These are phyloP conservation scores for Acronicta alni DNA, from an alignment of 2,888 invertebrate genomes.

Conservation along the genomic window DNA sequence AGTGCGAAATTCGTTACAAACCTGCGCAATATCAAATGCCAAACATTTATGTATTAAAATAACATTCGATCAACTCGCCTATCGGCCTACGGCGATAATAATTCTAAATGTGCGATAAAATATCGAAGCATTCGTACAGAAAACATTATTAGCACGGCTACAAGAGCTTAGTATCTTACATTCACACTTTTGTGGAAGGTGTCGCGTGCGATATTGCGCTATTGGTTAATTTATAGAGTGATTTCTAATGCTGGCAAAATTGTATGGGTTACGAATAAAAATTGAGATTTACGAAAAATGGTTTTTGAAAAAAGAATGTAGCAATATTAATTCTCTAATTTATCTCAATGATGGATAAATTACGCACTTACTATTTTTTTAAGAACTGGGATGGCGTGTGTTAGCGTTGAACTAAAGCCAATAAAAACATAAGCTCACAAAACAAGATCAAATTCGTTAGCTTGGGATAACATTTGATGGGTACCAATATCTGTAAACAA, in stretches of 20 bases:
- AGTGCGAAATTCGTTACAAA: slow-evolving; percentile 6
- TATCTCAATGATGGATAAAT: no score
- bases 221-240: slow-evolving; percentile 1
- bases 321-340: no score
- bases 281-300: no score
- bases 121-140: slow-evolving; percentile 30
- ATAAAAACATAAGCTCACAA: slow-evolving; percentile 50
- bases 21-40: slow-evolving; percentile 10
- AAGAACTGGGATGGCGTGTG: no score
- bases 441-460: slow-evolving; percentile 55
- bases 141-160: slow-evolving; percentile 26
- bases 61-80: slow-evolving; percentile 30
- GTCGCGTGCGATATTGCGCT: slow-evolving; percentile 16
- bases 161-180: slow-evolving; percentile 29
- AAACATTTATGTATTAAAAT: slow-evolving; percentile 20
- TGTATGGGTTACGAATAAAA: no score
- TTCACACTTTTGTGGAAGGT: slow-evolving; percentile 25
- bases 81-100: slow-evolving; percentile 40
- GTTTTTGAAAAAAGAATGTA: no score
- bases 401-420: slow-evolving; percentile 28
- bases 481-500: no score
- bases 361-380: no score
- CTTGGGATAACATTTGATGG: no score
- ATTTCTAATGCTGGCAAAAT: no score
- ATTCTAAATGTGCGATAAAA: slow-evolving; percentile 33